A percentile compares a stretch with the other conserved stretches of the same genome.
These are phyloP conservation scores for Columbina picui DNA, from an alignment of 2,113 vertebrate species.

Conservation along the genomic window DNA sequence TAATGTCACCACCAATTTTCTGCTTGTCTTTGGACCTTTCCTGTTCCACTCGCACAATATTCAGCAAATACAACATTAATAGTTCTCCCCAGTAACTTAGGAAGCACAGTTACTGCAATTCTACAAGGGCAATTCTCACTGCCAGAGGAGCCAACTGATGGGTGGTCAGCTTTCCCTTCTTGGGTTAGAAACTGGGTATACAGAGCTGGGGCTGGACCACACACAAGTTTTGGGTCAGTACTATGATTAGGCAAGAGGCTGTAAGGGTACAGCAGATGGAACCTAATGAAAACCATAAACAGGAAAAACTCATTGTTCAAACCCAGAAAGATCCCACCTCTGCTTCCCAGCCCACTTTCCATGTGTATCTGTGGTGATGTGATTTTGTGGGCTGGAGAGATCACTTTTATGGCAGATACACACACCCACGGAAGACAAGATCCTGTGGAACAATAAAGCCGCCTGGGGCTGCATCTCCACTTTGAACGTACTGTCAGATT, in stretches of 20 bases:
- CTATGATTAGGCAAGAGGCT: background rate
- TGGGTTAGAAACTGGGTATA: background rate
- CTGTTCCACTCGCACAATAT: background rate
- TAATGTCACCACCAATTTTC: fast-evolving
- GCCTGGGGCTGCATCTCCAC: background rate
- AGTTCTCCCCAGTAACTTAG: background rate
- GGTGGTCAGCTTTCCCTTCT: background rate
- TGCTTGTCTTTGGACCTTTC: background rate
- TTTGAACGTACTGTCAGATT: background rate
- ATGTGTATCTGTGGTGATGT: background rate
- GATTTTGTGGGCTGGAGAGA: background rate
- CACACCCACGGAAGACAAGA: background rate
- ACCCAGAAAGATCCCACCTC: background rate
- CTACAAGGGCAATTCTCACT: background rate
- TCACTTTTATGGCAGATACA: background rate
- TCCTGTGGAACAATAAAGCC: background rate
- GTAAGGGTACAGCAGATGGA: background rate
- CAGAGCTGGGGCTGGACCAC: background rate
- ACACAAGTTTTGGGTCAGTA: background rate
- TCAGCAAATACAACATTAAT: background rate
- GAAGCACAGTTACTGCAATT: background rate
- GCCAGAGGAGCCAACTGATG: background rate
- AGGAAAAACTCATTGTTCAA: background rate
- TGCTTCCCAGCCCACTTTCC: background rate
- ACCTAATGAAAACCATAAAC: fast-evolving